Percentiles rank a stretch among this genome's conserved stretches.
phyloP scores from a whole-genome alignment of 2,797 vertebrate species.

The Hoplostethus mediterraneus region DNA sequence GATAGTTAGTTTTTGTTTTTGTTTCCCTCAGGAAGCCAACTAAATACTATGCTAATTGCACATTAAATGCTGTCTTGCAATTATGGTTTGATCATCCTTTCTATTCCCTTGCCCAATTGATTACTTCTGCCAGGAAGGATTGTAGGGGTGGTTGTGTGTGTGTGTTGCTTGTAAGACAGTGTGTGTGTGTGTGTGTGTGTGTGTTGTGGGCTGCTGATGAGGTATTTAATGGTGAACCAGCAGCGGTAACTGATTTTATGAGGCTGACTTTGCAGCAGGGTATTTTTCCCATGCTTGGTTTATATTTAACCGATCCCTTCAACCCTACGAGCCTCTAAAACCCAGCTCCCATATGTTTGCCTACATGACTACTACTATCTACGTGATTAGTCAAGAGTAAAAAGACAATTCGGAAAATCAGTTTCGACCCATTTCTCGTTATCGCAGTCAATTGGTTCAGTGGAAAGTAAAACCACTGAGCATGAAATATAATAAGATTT shows the following conservation, averaged over 20 bases:
- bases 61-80: conserved; percentile 3
- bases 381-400: conserved; percentile 35
- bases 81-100: conserved; percentile 1
- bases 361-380: neutral
- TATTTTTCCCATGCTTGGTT: neutral
- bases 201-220: neutral
- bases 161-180: neutral
- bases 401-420: conserved; percentile 40
- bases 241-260: neutral
- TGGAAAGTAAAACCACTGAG: conserved; percentile 31
- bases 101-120: neutral
- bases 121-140: neutral
- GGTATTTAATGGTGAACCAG: neutral
- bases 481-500: conserved; percentile 30
- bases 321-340: neutral
- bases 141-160: neutral
- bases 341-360: neutral
- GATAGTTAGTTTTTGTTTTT: too few species aligned
- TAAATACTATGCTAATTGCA: neutral
- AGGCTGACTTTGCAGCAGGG: neutral
- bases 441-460: conserved; percentile 12
- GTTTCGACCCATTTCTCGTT: conserved; percentile 39
- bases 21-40: neutral
- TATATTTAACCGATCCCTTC: conserved; percentile 5
- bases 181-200: neutral